A percentile compares a stretch with the other conserved stretches of the same genome.
These are phyloP conservation scores for Macrobrachium rosenbergii DNA, from an alignment of 1,140 invertebrate species.

Conservation along the genomic window DNA sequence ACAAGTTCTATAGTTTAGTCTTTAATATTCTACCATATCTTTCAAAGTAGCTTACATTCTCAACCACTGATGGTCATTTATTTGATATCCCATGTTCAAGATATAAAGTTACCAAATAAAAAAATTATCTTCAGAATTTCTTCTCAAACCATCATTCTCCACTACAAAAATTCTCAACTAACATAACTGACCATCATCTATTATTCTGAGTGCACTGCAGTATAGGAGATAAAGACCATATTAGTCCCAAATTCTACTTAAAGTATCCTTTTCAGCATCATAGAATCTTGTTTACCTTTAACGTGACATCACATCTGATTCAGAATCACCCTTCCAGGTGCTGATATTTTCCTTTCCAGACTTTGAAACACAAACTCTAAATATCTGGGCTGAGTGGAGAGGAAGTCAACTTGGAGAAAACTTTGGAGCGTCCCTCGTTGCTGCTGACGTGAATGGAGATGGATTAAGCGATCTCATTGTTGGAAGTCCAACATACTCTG, in stretches of 20 bases:
- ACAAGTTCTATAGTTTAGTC: no score
- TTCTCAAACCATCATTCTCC: no score
- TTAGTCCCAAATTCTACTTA: not conserved
- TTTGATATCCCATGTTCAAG: no score
- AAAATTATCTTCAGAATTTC: no score
- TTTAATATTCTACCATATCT: no score
- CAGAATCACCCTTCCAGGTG: constrained; percentile 58
- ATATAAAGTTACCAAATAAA: no score
- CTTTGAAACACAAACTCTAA: constrained; percentile 54
- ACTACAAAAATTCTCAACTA: no score
- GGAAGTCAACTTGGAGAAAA: constrained; percentile 82
- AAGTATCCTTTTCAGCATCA: not conserved
- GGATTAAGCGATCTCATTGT: constrained; percentile 80
- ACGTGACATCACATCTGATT: not conserved
- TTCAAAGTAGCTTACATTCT: no score
- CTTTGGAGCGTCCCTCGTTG: constrained; percentile 80
- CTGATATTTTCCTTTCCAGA: constrained; percentile 69
- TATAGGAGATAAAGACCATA: no score
- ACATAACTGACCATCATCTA: no score
- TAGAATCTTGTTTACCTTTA: not conserved
- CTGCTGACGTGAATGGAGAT: constrained; percentile 81
- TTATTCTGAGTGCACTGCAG: no score
- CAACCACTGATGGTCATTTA: no score
- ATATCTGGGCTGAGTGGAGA: constrained; percentile 67
- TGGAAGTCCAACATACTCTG: constrained; percentile 81